These are phyloP conservation scores for Parascotia fuliginaria DNA, from an alignment of 2,888 invertebrate genomes.

Conservation along the genomic window DNA sequence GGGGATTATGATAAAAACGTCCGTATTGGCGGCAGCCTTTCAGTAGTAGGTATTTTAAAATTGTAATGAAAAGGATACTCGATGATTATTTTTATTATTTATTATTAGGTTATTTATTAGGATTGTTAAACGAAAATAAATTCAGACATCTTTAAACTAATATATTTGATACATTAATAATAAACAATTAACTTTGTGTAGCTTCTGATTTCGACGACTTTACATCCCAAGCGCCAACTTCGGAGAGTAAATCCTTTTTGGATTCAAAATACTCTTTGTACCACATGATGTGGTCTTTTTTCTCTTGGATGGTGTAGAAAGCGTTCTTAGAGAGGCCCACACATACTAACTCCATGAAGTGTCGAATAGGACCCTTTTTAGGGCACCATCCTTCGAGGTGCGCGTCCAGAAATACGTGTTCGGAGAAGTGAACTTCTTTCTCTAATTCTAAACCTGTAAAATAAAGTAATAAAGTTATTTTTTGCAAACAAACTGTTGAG, in stretches of 20 bases:
- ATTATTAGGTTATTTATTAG: no score
- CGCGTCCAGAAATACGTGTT: constrained; percentile 96
- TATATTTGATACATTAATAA: constrained; percentile 21
- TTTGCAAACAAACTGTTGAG: no score
- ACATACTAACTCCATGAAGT: constrained; percentile 99
- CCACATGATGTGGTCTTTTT: constrained; percentile 96
- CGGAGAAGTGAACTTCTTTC: constrained; percentile 92
- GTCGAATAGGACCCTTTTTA: constrained; percentile 93
- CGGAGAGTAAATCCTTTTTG: constrained; percentile 90
- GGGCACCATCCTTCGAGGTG: constrained; percentile 97
- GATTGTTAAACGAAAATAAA: no score
- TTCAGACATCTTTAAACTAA: neutral
- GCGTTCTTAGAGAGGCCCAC: constrained; percentile 97
- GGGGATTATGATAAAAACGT: no score
- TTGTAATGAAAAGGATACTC: no score
- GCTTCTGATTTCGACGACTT: constrained; percentile 47
- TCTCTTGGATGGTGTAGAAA: constrained; percentile 94
- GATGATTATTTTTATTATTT: no score
- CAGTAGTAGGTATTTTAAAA: no score
- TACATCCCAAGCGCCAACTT: constrained; percentile 86
- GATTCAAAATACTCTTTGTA: constrained; percentile 95
- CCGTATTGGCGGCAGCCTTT: no score
- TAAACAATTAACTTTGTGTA: constrained; percentile 38
- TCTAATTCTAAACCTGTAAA: constrained; percentile 87
- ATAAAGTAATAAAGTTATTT: neutral